Conservation (phyloP, 2,797 vertebrate species). For the Uromys caudimaculatus region DNA sequence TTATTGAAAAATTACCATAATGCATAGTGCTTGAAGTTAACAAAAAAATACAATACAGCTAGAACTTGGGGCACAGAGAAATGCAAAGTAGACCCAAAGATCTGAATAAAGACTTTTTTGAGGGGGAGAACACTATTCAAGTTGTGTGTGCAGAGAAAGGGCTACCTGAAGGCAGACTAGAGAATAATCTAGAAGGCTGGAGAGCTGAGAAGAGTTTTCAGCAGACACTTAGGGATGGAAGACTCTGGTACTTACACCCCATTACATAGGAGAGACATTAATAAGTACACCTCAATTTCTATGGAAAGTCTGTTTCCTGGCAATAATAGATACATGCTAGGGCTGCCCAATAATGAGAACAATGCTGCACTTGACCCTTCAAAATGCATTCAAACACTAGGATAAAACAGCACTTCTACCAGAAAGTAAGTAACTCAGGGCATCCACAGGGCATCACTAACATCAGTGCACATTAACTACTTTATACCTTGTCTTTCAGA, state of each 20-base stretch:
- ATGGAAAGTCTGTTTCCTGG: fast-evolving
- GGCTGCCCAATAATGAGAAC: too few species aligned
- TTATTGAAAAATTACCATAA: neutral
- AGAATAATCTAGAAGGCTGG: neutral
- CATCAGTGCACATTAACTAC: fast-evolving
- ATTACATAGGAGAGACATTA: neutral
- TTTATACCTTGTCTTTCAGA: neutral
- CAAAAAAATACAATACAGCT: neutral
- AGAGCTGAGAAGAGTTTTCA: neutral
- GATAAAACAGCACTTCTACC: neutral
- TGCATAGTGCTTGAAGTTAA: neutral
- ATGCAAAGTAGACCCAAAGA: neutral
- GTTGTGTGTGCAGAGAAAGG: fast-evolving
- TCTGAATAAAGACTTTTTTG: neutral
- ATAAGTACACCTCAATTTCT: neutral
- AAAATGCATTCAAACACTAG: neutral
- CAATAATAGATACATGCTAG: neutral
- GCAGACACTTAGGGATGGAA: neutral
- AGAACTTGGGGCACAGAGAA: neutral
- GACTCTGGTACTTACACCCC: too few species aligned
- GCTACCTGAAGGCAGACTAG: neutral
- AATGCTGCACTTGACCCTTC: neutral
- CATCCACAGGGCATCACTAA: fast-evolving
- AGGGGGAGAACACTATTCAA: neutral
- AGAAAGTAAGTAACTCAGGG: neutral